Percentiles rank a stretch among this genome's conserved stretches.
phyloP scores from a whole-genome alignment of 2,113 vertebrate genomes.

The Cephalopholis sonnerati region DNA sequence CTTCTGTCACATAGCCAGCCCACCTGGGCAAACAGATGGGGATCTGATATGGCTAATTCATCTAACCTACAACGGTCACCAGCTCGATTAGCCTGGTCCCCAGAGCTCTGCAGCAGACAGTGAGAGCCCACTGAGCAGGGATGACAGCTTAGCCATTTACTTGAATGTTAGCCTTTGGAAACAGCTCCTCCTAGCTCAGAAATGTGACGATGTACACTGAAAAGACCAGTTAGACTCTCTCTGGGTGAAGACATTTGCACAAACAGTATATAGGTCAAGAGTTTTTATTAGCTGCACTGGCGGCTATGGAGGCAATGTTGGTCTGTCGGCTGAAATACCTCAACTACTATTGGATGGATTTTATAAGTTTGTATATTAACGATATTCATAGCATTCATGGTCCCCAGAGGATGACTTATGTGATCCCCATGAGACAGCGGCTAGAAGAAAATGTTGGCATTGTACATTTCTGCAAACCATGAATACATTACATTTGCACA shows the following conservation, averaged over 20 bases:
- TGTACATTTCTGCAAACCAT: too few species aligned
- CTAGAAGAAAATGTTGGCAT: too few species aligned
- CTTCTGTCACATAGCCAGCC: constrained; percentile 61
- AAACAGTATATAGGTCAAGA: background rate
- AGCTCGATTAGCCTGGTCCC: constrained; percentile 71
- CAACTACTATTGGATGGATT: background rate
- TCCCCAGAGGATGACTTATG: background rate
- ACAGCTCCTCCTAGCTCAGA: constrained; percentile 9
- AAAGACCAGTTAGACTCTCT: background rate
- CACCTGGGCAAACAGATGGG: constrained; percentile 82
- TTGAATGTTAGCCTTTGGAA: constrained; percentile 32
- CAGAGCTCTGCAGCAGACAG: constrained; percentile 28
- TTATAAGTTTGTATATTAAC: background rate
- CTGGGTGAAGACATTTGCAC: constrained; percentile 5
- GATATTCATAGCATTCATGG: background rate
- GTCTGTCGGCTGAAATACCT: background rate
- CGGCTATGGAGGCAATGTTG: background rate
- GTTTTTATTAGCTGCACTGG: background rate
- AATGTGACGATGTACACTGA: background rate
- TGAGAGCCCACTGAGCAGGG: constrained; percentile 29
- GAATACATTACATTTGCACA: too few species aligned
- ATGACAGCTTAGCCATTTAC: constrained; percentile 29
- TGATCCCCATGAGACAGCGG: too few species aligned
- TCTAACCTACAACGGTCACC: constrained; percentile 63
- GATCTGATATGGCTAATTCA: constrained; percentile 77